These are phyloP conservation scores for Encarsia formosa DNA, from an alignment of 2,888 invertebrate genomes.

Conservation along the genomic window DNA sequence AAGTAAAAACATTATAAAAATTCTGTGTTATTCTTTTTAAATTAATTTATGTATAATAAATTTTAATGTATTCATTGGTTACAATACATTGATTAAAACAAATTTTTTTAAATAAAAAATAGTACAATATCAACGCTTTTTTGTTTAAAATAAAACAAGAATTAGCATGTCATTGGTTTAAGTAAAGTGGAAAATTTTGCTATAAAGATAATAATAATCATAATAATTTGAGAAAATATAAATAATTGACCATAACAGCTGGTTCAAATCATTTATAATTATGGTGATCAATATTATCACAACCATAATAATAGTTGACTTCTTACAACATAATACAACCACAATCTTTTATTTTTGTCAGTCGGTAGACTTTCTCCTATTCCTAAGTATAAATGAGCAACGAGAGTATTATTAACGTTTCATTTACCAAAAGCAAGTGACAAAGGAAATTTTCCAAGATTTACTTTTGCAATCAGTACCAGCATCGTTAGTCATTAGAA, in stretches of 20 bases:
- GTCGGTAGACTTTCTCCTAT: constrained; percentile 44
- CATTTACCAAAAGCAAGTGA: constrained; percentile 39
- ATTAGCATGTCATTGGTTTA: constrained; percentile 21
- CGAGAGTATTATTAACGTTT: constrained; percentile 46
- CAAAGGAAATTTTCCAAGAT: constrained; percentile 38
- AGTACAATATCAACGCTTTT: constrained; percentile 25
- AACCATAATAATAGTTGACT: constrained; percentile 45
- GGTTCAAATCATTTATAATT: constrained; percentile 49
- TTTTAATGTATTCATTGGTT: no score
- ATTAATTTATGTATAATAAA: constrained; percentile 2
- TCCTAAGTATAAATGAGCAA: constrained; percentile 47
- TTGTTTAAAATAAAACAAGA: constrained; percentile 22
- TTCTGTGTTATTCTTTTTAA: neutral
- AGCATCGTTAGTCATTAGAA: constrained; percentile 27
- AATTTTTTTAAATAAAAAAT: no score
- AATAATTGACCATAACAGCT: constrained; percentile 48
- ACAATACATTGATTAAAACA: no score
- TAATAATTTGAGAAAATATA: constrained; percentile 48
- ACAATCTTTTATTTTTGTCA: constrained; percentile 41
- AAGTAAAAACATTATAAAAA: constrained; percentile 1
- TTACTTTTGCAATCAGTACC: constrained; percentile 39
- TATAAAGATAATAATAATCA: constrained; percentile 29
- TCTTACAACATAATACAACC: constrained; percentile 44
- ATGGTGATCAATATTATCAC: constrained; percentile 44
- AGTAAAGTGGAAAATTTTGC: constrained; percentile 24